Evolutionary conservation across 2,113 vertebrate genomes (phyloP).

Genomic region (Equus quagga): DNA sequence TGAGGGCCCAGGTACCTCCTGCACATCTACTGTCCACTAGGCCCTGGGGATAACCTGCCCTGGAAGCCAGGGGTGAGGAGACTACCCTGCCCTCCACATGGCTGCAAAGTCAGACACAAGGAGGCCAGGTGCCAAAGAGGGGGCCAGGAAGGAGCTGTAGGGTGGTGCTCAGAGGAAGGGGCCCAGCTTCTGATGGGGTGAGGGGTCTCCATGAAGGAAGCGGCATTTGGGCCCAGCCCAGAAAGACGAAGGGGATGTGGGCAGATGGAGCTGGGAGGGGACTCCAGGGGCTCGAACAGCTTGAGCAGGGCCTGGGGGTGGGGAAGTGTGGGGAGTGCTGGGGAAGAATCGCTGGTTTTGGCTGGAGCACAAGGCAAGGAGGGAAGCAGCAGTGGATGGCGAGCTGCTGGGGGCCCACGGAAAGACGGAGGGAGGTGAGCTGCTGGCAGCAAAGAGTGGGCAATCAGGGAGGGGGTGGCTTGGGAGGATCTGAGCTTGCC

Average conservation of each 20-base stretch:
- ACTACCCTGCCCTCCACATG: background rate
- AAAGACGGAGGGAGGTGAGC: background rate
- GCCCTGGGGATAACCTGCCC: background rate
- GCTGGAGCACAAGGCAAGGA: background rate
- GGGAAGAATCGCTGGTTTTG: background rate
- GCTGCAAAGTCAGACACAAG: background rate
- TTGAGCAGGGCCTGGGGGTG: background rate
- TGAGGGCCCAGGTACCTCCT: background rate
- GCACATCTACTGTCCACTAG: background rate
- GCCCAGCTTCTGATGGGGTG: background rate
- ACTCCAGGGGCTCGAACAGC: background rate
- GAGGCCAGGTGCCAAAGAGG: background rate
- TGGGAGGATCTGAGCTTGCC: background rate
- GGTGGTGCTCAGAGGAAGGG: background rate
- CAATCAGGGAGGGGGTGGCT: too few relatives aligned
- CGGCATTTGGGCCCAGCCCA: background rate
- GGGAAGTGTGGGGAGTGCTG: background rate
- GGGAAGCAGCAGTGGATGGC: background rate
- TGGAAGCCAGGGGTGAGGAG: background rate
- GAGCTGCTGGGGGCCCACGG: background rate
- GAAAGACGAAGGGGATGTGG: background rate
- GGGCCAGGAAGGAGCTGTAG: background rate
- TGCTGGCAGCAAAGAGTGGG: background rate
- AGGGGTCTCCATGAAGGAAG: background rate
- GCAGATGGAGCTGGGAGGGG: background rate